These are phyloP conservation scores for Heteropelma amictum DNA, from an alignment of 2,888 invertebrate species.

Conservation along the genomic window DNA sequence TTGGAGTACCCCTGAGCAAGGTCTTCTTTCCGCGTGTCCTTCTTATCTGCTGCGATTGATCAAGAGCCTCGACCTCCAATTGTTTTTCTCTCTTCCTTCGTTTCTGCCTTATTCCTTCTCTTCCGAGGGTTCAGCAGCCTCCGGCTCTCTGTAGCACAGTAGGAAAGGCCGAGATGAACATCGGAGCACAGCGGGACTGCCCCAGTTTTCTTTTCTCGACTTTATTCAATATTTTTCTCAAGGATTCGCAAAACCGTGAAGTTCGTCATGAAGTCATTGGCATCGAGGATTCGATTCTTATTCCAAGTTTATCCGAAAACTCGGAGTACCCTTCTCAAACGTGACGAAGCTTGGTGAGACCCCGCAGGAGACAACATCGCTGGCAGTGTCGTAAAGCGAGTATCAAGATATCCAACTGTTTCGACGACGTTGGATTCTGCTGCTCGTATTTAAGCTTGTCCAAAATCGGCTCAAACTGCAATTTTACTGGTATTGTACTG, in stretches of 20 bases:
- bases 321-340: too few relatives aligned
- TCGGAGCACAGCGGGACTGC: not conserved
- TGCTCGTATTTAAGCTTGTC: slow-evolving; percentile 31
- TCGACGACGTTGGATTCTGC: slow-evolving; percentile 18
- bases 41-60: slow-evolving; percentile 67
- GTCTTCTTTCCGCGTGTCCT: slow-evolving; percentile 56
- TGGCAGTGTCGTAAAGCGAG: slow-evolving; percentile 30
- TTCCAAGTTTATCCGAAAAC: too few relatives aligned
- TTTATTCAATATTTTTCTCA: not conserved
- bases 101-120: slow-evolving; percentile 1
- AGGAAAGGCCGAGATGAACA: not conserved
- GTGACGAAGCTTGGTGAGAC: too few relatives aligned
- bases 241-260: too few relatives aligned
- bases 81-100: slow-evolving; percentile 41
- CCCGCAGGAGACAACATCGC: too few relatives aligned
- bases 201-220: not conserved
- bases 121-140: not conserved
- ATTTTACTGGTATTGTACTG: not conserved
- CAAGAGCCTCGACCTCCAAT: slow-evolving; percentile 56
- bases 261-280: too few relatives aligned
- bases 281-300: too few relatives aligned
- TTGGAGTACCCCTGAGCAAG: slow-evolving; percentile 51
- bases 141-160: not conserved
- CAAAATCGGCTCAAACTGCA: slow-evolving; percentile 36
- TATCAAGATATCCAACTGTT: slow-evolving; percentile 33